These are phyloP conservation scores for Telmatherina bonti DNA, from an alignment of 2,797 vertebrate genomes.

Conservation along the genomic window DNA sequence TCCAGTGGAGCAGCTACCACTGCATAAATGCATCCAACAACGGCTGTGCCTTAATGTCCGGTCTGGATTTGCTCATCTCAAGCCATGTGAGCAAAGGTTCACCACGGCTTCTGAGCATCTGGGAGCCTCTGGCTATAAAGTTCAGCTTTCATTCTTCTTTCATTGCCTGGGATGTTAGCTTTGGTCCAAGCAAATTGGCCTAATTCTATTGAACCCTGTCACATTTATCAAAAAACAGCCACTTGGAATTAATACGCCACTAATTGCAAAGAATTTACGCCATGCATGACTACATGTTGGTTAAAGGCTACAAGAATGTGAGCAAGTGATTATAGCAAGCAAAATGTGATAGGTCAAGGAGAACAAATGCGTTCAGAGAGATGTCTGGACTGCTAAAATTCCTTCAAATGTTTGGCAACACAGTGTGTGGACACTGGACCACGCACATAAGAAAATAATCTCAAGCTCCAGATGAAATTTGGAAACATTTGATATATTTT, in stretches of 20 bases:
- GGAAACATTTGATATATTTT: conserved; percentile 22
- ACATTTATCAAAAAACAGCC: conserved; percentile 64
- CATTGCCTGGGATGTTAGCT: conserved; percentile 30
- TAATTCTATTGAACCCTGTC: conserved; percentile 64
- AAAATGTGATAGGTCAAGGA: conserved; percentile 65
- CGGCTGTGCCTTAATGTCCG: conserved; percentile 21
- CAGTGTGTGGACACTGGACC: conserved; percentile 8
- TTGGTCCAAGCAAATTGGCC: conserved; percentile 35
- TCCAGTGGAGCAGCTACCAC: not conserved
- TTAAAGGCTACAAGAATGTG: conserved; percentile 46
- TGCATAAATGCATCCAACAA: conserved; percentile 20
- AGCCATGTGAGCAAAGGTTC: conserved; percentile 38
- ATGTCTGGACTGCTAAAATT: conserved; percentile 51
- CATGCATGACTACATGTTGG: conserved; percentile 56
- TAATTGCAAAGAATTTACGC: conserved; percentile 62
- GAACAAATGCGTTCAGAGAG: conserved; percentile 64
- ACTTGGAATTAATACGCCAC: conserved; percentile 53
- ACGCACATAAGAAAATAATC: conserved; percentile 29
- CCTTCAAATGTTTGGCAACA: conserved; percentile 36
- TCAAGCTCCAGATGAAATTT: conserved; percentile 2
- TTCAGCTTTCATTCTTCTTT: conserved; percentile 26
- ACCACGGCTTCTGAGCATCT: conserved; percentile 36
- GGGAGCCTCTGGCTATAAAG: conserved; percentile 43
- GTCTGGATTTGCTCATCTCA: conserved; percentile 30
- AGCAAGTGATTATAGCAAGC: conserved; percentile 34